Base-by-base conservation (phyloP, 2,888 invertebrate species). In the Adelognathus sp. region DNA sequence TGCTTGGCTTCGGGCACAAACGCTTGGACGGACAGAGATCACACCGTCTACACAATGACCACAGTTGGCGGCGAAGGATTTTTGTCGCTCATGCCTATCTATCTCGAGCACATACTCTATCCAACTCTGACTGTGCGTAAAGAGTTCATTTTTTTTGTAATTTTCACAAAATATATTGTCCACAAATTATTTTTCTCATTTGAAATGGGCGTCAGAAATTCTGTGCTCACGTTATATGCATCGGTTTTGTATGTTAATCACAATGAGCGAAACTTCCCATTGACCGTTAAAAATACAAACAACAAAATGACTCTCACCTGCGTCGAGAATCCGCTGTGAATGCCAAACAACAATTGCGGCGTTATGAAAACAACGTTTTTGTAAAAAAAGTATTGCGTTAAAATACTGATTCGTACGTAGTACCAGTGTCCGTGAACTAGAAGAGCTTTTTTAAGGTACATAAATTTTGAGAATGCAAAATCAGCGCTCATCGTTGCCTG, bases 1-100 rank as follows among this genome's bases (percentile, higher is more conserved):
- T 98, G 97, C 88, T 93, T 97, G 87, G 97, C 98, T 1, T 96
- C 96, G 44, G 98, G 98, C 0, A 98, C 98, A 2, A 98, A 98
- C 92, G 98, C 98, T 0, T 96, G 96, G 95, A 98, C 98, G 0
- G 95, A 95, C 87, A 94, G 93, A 0, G 98, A 98, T 91, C 97
- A 97, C 89, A 98, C 98, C 0, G 96, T 96, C 86, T 98, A 98
- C 90, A 97, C 97, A 0, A 95, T 98, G 92, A 95, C 95, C 79
- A 98, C 97, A 31, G 97, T 97, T 2, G 96, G 96, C 18, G 95
- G 95, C 85, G 96, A 96, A 87, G 98, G 98, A 16, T 98, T 98
- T 92, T 92, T 98, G 52, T 95, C 96, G 2, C 92, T 98, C n/a
- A 92, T 98, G 90, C 98, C 98, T 0, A 95, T 98, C 85, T 98